Evolutionary conservation across 2,113 vertebrate genomes (phyloP).

Genomic region (Sterrhoptilus dennistouni): DNA sequence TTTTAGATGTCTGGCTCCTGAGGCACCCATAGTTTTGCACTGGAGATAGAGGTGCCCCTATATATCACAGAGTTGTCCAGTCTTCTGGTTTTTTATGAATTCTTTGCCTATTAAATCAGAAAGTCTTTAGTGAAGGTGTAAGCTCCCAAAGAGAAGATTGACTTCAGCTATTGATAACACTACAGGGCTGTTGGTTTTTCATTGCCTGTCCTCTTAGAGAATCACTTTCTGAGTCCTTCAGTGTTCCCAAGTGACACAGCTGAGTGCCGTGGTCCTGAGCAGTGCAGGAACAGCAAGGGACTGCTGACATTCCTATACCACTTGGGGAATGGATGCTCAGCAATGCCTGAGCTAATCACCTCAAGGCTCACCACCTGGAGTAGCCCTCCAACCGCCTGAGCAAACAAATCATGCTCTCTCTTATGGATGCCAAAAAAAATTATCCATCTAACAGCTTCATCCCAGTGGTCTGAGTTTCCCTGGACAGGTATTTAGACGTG

Average conservation of each 20-base stretch:
- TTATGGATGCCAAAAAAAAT: background rate
- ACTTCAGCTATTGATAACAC: background rate
- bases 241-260: background rate
- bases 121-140: background rate
- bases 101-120: background rate
- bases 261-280: rapidly evolving
- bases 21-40: background rate
- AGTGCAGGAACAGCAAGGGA: background rate
- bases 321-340: background rate
- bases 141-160: background rate
- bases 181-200: background rate
- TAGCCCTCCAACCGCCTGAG: background rate
- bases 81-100: background rate
- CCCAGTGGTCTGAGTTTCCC: background rate
- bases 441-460: background rate
- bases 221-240: background rate
- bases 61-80: background rate
- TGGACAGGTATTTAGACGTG: background rate
- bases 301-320: rapidly evolving
- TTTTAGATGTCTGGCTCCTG: background rate
- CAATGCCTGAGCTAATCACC: rapidly evolving
- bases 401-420: background rate
- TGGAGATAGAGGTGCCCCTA: no score
- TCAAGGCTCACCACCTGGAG: background rate
- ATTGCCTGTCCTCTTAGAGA: background rate